Evolutionary conservation across 2,797 vertebrate genomes (phyloP), one percentile per base, ranked within the genome.

Genomic region (Cyprinella venusta): DNA sequence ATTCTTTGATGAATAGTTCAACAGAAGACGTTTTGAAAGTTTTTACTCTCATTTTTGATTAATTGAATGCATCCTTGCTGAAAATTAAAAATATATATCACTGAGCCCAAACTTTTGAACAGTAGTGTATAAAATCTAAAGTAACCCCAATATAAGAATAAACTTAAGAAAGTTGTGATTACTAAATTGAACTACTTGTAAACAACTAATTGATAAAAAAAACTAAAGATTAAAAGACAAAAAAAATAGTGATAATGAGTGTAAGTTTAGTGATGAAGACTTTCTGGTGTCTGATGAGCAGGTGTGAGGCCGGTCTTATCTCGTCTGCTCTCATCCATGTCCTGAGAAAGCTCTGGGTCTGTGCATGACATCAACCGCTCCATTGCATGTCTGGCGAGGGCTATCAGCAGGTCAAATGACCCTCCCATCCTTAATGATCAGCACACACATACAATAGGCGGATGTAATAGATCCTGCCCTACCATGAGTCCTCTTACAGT

Each of bases 351-450:
- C 79, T 85, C 81, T 10, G 77, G 33, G 82, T 79, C 90, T 92
- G 89, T 88, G 80, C 83, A 90, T 91, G 86, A 91, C 88, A 89
- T 93, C 88, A 87, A 85, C 68, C 65, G 75, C 33, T 88, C 86
- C 80, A 76, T 83, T 56, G 89, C 81, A 89, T 82, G 89, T 88
- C 89, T 91, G 90, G 87, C 86, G 75, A 80, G 79, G 80, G 63
- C 90, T 90, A 91, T 92, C 91, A 90, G 88, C n/a, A 83, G 76
- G 67, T 78, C 68, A 86, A 89, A 91, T 90, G 75, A 87, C 86
- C 86, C 87, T 88, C 86, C 90, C 76, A 16, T 26, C 59, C 50
- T 30, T 69, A n/a, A 74, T 33, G 67, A 67, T 40, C 59, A 76
- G 18, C 56, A 70, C 76, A 56, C 65, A 26, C 56, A 69, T 40